Percentiles rank a stretch among this genome's conserved stretches.
These are phyloP conservation scores for Manis crassicaudata DNA, from an alignment of 2,797 vertebrate species.

Conservation along the genomic window DNA sequence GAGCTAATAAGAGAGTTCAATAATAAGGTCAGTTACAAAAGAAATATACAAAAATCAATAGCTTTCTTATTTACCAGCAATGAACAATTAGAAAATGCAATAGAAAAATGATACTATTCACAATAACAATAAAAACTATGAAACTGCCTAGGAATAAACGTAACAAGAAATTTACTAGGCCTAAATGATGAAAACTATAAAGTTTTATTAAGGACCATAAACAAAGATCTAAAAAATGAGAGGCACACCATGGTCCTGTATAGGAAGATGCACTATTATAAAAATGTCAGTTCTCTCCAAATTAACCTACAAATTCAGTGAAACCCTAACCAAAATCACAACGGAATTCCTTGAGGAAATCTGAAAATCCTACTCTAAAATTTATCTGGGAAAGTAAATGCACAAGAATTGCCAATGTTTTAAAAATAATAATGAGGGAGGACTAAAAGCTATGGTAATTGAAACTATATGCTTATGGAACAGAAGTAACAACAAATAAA, in stretches of 20 bases:
- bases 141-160: slow-evolving; percentile 38
- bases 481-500: background rate
- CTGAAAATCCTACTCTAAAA: slow-evolving; percentile 23
- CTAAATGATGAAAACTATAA: slow-evolving; percentile 39
- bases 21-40: slow-evolving; percentile 10
- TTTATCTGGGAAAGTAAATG: slow-evolving; percentile 4
- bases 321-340: background rate
- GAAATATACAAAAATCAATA: slow-evolving; percentile 67
- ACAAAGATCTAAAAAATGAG: slow-evolving; percentile 9
- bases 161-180: slow-evolving; percentile 44
- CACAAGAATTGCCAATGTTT: background rate
- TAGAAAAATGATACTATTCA: slow-evolving; percentile 20
- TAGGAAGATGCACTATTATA: background rate
- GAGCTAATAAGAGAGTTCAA: slow-evolving; percentile 55
- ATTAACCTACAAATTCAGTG: background rate
- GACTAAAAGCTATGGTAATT: background rate
- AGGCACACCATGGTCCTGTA: background rate
- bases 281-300: background rate
- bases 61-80: slow-evolving; percentile 39
- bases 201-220: slow-evolving; percentile 59
- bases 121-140: slow-evolving; percentile 26
- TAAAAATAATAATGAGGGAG: background rate
- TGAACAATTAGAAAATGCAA: slow-evolving; percentile 64
- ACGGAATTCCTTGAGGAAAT: background rate
- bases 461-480: background rate